Evolutionary conservation across 2,797 vertebrate species (phyloP).

Genomic region (Prionace glauca): DNA sequence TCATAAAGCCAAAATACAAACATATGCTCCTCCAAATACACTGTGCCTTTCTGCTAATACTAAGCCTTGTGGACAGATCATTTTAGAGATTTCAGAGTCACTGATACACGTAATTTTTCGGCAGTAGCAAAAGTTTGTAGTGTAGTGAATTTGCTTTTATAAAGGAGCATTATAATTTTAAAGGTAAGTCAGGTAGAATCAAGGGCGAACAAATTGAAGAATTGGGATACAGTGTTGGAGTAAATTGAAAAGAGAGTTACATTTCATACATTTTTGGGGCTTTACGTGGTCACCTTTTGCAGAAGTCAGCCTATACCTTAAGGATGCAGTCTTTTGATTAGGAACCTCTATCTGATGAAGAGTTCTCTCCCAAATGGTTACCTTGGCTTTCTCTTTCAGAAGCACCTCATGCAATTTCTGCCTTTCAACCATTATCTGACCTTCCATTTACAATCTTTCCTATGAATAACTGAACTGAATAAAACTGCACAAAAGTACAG

Average conservation of each 20-base stretch:
- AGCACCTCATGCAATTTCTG: not conserved
- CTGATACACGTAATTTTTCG: not conserved
- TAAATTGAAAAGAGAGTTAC: not conserved
- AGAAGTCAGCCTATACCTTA: not conserved
- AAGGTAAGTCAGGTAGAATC: not conserved
- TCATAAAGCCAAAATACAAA: not conserved
- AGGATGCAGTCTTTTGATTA: not conserved
- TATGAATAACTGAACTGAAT: not conserved
- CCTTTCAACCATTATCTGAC: not conserved
- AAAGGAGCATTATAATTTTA: not conserved
- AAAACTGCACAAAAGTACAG: not conserved
- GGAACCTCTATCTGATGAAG: not conserved
- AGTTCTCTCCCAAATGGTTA: not conserved
- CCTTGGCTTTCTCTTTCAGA: not conserved
- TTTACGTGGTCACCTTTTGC: too few species aligned
- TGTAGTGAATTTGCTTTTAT: not conserved
- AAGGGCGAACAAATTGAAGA: not conserved
- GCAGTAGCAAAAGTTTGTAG: not conserved
- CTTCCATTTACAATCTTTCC: not conserved
- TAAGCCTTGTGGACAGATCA: not conserved
- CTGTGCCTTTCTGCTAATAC: not conserved
- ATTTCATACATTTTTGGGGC: too few species aligned
- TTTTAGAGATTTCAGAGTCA: not conserved
- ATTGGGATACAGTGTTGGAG: not conserved
- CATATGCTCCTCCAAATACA: not conserved